Evolutionary conservation across 2,113 vertebrate genomes (phyloP).

Genomic region (Vidua macroura): DNA sequence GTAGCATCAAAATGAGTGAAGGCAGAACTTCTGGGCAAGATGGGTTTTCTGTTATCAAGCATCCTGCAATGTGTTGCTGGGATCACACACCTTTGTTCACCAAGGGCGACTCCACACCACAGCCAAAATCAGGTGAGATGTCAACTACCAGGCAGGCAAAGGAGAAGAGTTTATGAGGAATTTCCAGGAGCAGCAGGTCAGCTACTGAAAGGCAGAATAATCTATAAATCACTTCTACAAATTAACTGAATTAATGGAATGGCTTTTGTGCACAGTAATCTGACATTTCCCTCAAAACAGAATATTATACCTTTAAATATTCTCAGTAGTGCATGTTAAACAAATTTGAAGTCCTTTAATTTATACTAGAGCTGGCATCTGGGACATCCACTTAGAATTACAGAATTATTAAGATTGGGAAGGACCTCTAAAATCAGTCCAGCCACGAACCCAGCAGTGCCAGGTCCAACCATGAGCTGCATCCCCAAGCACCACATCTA

Average conservation of each 20-base stretch:
- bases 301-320: not conserved
- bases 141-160: not conserved
- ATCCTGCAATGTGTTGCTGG: not conserved
- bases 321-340: not conserved
- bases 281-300: not conserved
- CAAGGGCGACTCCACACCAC: not conserved
- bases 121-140: not conserved
- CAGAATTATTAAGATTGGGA: not conserved
- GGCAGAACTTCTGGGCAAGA: not conserved
- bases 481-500: not conserved
- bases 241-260: not conserved
- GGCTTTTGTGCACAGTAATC: not conserved
- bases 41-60: not conserved
- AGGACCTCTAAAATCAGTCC: not conserved
- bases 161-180: not conserved
- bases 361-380: not conserved
- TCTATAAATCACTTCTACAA: not conserved
- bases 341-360: not conserved
- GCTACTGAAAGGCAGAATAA: not conserved
- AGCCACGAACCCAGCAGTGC: not conserved
- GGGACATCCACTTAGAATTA: not conserved
- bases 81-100: not conserved
- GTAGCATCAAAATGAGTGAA: fast-evolving
- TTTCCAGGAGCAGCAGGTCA: not conserved
- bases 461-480: not conserved